These are phyloP conservation scores for Pao palembangensis DNA, from an alignment of 2,113 vertebrate species.

Conservation along the genomic window DNA sequence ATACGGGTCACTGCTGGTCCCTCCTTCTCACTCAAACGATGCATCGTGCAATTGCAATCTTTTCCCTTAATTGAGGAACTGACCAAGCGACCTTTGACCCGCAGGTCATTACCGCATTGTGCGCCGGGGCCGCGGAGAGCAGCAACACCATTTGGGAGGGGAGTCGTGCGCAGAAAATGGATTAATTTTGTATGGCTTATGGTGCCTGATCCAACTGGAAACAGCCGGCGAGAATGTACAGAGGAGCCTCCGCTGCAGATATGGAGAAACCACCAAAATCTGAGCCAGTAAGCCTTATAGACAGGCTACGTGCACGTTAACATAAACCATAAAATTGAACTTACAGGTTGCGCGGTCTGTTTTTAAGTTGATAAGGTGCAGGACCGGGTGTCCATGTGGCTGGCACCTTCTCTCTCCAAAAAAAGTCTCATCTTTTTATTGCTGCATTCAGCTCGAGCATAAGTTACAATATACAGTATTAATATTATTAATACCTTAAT, in stretches of 20 bases:
- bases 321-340: slow-evolving; percentile 52
- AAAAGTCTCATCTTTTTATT: neutral
- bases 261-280: slow-evolving; percentile 8
- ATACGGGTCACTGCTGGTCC: slow-evolving; percentile 42
- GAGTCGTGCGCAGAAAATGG: slow-evolving; percentile 55
- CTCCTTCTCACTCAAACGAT: slow-evolving; percentile 42
- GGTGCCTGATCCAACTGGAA: slow-evolving; percentile 47
- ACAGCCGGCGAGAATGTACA: slow-evolving; percentile 7
- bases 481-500: no score
- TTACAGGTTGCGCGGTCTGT: slow-evolving; percentile 38
- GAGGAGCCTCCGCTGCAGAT: slow-evolving; percentile 13
- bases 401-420: slow-evolving; percentile 3
- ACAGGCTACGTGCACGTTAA: slow-evolving; percentile 29
- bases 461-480: no score
- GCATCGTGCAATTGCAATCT: slow-evolving; percentile 67
- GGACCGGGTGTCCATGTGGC: slow-evolving; percentile 21
- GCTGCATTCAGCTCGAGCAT: no score
- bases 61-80: slow-evolving; percentile 70
- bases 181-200: slow-evolving; percentile 54
- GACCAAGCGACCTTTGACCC: slow-evolving; percentile 74
- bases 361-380: slow-evolving; percentile 54
- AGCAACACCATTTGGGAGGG: slow-evolving; percentile 45
- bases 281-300: slow-evolving; percentile 41
- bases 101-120: slow-evolving; percentile 71
- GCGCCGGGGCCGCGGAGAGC: slow-evolving; percentile 53